Evolutionary conservation across 2,888 invertebrate genomes (phyloP).

Genomic region (Hypselothyrea guttata): DNA sequence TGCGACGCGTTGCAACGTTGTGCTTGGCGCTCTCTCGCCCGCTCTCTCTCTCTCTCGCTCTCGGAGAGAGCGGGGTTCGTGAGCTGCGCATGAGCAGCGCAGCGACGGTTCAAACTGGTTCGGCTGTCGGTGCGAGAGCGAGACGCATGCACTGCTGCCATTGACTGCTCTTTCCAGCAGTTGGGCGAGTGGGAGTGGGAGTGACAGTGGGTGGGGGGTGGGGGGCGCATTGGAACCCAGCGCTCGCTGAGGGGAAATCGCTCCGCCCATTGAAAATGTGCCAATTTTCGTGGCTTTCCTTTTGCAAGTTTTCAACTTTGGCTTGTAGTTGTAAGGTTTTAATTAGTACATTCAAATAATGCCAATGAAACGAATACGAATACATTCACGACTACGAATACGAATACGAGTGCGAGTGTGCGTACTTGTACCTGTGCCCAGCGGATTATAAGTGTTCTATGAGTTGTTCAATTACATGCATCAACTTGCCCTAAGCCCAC

Average conservation of each 20-base stretch:
- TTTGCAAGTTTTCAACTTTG: constrained; percentile 58
- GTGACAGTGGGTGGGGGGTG: constrained; percentile 25
- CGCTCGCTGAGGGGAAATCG: constrained; percentile 50
- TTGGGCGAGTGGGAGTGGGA: constrained; percentile 17
- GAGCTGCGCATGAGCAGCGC: constrained; percentile 9
- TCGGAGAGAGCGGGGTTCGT: constrained; percentile 49
- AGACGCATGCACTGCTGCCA: constrained; percentile 31
- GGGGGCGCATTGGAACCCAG: constrained; percentile 52
- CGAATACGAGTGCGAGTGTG: too few relatives aligned
- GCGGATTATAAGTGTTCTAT: neutral
- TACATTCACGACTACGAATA: constrained; percentile 8
- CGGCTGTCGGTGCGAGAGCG: constrained; percentile 37
- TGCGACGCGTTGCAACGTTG: constrained; percentile 71
- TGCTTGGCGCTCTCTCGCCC: constrained; percentile 41
- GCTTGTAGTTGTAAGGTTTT: constrained; percentile 60
- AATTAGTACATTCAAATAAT: constrained; percentile 60
- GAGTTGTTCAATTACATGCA: neutral
- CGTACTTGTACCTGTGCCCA: neutral
- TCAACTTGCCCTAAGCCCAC: too few relatives aligned
- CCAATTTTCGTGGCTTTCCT: constrained; percentile 36
- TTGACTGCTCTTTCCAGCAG: constrained; percentile 59
- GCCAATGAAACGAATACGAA: constrained; percentile 21
- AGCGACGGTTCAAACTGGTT: constrained; percentile 55
- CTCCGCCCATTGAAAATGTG: constrained; percentile 63
- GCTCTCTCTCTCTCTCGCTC: too few relatives aligned